Evolutionary conservation across 2,888 invertebrate species (phyloP).

Genomic region (Tiliacea citrago): DNA sequence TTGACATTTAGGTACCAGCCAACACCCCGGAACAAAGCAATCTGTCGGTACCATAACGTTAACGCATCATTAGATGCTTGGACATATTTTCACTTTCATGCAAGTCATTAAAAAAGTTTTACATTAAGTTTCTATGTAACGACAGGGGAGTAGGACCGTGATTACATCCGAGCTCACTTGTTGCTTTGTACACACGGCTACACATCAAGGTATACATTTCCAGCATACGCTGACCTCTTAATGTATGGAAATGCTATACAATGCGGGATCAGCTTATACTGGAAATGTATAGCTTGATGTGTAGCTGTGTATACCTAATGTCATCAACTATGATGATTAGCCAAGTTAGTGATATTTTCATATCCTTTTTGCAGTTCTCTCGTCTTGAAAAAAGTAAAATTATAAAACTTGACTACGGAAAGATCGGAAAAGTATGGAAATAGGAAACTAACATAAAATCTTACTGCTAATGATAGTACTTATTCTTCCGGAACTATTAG

Average conservation of each 20-base stretch:
- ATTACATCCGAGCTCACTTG: constrained; percentile 27
- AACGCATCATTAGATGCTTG: constrained; percentile 49
- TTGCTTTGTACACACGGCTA: no score
- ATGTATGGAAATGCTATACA: no score
- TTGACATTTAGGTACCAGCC: constrained; percentile 53
- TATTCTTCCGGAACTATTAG: not conserved
- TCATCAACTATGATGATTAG: no score
- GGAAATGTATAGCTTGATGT: no score
- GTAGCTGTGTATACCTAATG: no score
- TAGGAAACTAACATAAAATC: not conserved
- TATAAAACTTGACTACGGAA: not conserved
- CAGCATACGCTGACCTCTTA: no score
- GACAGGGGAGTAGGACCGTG: constrained; percentile 25
- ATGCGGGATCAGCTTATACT: no score
- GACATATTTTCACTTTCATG: constrained; percentile 55
- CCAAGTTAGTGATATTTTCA: not conserved
- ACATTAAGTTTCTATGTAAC: constrained; percentile 21
- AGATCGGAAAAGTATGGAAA: not conserved
- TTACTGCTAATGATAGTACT: not conserved
- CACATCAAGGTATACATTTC: no score
- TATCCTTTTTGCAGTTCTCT: not conserved
- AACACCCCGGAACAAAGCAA: constrained; percentile 51
- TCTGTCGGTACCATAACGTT: constrained; percentile 39
- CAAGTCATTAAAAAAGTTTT: constrained; percentile 47
- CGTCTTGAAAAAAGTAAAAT: not conserved